Base-by-base conservation (phyloP, 1,140 invertebrate genomes). In the Pararge aegeria region DNA sequence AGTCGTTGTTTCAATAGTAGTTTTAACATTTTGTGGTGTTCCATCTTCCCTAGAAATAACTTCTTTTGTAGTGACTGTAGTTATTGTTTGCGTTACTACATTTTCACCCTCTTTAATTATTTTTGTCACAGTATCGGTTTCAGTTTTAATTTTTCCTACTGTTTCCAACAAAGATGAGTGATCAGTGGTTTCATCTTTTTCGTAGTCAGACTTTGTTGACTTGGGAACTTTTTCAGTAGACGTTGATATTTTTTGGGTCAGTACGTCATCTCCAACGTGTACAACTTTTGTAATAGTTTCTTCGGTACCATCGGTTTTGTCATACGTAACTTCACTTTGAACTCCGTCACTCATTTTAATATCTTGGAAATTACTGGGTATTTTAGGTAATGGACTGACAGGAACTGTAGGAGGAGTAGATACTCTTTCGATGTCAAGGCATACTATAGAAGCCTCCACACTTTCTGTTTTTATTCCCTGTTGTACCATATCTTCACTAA, bases 351-450 rank as follows among this genome's bases (percentile, higher is more conserved):
- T 72, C 6, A 80, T 42, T 75, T 87, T 89, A 4, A 87, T 52
- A 60, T 89, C 87, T 68, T 84, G 83, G 29, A 83, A 83, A 52
- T 65, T 70, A 64, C 75, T 74, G 1, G 79, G 75, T 19, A 74
- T 76, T 65, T 87, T 89, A n/a, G 87, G 87, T 52, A 91, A 79
- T 6, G 91, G 91, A 75, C 91, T 92, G 5, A 91, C 91, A 38
- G 91, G 91, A n/a, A 90, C 91, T 29, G 91, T 92, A 29, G 91
- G 91, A 58, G 91, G 91, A 18, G 91, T 92, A 18, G 89, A 88
- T 20, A 86, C 83, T 60, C 91, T 82, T 24, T 87, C 81, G 38
- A 68, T 58, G 29, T 83, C 70, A 27, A 79, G 66, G 19, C 55
- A 62, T 1, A 76, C 62, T 5, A 63, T 49, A 15, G 80, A 29